phyloP scores from a whole-genome alignment of 1,140 invertebrate species.

The Calephelis nemesis region DNA sequence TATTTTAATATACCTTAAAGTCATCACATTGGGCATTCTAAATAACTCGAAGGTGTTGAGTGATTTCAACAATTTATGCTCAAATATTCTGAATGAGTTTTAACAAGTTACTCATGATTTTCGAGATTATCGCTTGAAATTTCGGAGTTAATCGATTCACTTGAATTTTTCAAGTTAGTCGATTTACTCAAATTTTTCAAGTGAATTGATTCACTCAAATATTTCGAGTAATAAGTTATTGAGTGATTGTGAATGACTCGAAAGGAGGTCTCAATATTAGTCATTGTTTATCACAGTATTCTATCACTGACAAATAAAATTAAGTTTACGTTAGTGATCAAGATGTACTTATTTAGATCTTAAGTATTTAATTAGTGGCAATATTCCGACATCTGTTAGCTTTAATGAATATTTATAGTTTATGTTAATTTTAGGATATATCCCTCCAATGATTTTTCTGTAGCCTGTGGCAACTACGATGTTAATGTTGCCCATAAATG shows the following conservation, averaged over 20 bases:
- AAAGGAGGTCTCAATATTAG: slow-evolving; percentile 35
- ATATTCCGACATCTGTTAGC: slow-evolving; percentile 58
- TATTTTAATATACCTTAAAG: too few relatives aligned
- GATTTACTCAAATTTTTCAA: slow-evolving; percentile 1
- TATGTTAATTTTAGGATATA: slow-evolving; percentile 43
- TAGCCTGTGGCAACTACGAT: slow-evolving; percentile 61
- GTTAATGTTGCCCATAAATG: slow-evolving; percentile 71
- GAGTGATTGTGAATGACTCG: slow-evolving; percentile 3
- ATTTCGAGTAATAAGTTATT: neutral
- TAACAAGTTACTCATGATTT: neutral
- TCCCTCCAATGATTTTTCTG: slow-evolving; percentile 54
- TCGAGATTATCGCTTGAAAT: neutral
- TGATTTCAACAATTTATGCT: neutral
- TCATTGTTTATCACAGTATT: slow-evolving; percentile 46
- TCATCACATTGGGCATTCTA: too few relatives aligned
- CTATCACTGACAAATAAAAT: slow-evolving; percentile 32
- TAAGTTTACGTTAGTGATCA: slow-evolving; percentile 47
- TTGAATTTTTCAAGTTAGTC: neutral
- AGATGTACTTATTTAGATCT: slow-evolving; percentile 41
- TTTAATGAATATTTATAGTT: slow-evolving; percentile 60
- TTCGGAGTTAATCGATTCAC: neutral
- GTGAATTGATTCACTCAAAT: slow-evolving; percentile 1
- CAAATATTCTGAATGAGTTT: neutral
- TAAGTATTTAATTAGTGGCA: slow-evolving; percentile 45
- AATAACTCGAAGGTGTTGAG: neutral